Percentiles rank a stretch among this genome's conserved stretches.
Conservation (phyloP, 2,888 invertebrate genomes). For the Heterodera filipjevi region DNA sequence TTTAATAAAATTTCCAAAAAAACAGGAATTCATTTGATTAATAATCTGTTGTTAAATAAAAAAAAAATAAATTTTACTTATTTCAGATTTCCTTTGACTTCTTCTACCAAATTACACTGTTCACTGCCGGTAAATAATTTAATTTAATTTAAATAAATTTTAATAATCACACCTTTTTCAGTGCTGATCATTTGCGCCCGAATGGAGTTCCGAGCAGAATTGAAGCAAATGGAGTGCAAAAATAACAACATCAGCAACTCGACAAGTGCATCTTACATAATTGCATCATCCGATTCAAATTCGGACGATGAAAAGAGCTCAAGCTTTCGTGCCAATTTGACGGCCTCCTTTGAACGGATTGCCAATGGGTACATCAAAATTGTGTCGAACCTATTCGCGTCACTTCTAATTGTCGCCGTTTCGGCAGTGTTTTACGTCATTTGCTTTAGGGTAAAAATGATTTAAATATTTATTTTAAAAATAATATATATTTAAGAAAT, state of each 20-base stretch:
- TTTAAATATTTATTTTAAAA: neutral
- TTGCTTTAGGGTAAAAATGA: constrained; percentile 20
- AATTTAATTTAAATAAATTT: neutral
- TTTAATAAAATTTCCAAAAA: too few species aligned
- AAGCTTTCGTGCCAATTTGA: neutral
- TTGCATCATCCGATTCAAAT: neutral
- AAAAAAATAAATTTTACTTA: neutral
- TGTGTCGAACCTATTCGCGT: constrained; percentile 18
- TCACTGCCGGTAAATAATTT: constrained; percentile 40
- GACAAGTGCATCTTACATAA: neutral
- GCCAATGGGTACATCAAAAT: constrained; percentile 45
- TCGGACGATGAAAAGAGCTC: neutral
- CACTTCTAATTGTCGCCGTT: constrained; percentile 16
- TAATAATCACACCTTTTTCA: neutral
- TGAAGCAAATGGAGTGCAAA: neutral
- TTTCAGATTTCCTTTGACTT: constrained; percentile 51
- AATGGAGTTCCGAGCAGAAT: constrained; percentile 7
- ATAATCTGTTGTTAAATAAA: too few species aligned
- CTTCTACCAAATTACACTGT: constrained; percentile 56
- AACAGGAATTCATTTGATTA: too few species aligned
- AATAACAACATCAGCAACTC: too few species aligned
- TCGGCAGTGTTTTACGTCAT: neutral
- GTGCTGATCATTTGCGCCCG: constrained; percentile 25
- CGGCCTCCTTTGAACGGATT: neutral
- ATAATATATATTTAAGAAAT: neutral